Evolutionary conservation across 2,113 vertebrate genomes (phyloP), one percentile per base, ranked within the genome.

Genomic region (Pao palembangensis): DNA sequence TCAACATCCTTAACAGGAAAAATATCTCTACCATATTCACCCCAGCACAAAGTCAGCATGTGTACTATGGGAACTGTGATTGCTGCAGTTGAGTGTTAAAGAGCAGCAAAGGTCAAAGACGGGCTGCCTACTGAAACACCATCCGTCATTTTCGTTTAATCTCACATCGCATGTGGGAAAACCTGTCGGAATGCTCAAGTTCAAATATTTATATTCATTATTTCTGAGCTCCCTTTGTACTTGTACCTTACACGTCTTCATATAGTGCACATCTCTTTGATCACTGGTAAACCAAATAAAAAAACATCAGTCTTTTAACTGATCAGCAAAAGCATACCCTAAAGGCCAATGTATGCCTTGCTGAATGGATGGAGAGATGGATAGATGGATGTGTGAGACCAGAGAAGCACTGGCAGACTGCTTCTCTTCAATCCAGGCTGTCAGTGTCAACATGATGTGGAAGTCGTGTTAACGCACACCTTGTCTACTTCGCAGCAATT

Each of bases 371-470:
- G 38, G 50, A 73, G 25, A 28, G 25, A 6, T 28, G 25, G 25
- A 6, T 28, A 23, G 25, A 53, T 56, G 38, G 50, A 73, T 38
- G 61, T 71, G 57, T 67, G 61, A 69, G 76, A 79, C 63, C 74
- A 68, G 58, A 63, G 58, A 73, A 77, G 21, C 25, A 28, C 25
- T 4, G 25, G 25, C 25, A 78, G 76, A 78, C 61, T 60, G 72
- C 43, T 73, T 85, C 70, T 64, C 54, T 53, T 64, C 67, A 85
- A 85, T 80, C 73, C 50, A 1, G 62, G 62, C 76, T 41, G 76
- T 28, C 85, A 73, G 68, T 77, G 71, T 79, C 73, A 79, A 73
- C 55, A 47, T 42, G 51, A 68, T 68, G 70, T 48, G 34, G 19
- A 77, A 72, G 74, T 64, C 69, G 65, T 56, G 70, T 63, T 74